phyloP scores from a whole-genome alignment of 2,113 vertebrate species.

The Xenopus borealis region DNA sequence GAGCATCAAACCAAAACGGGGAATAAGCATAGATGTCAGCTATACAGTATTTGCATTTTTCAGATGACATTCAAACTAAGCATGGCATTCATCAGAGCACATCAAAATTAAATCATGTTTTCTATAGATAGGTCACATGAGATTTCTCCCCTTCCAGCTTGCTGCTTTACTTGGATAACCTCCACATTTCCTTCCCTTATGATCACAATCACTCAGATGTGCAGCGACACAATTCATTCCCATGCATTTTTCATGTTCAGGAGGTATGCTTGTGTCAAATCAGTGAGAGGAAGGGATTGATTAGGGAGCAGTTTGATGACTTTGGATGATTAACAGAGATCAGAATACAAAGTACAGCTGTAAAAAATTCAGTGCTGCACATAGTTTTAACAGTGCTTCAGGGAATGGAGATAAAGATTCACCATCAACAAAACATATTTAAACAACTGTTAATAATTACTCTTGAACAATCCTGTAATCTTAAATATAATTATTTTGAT shows the following conservation, averaged over 20 bases:
- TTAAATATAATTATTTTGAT: too few species aligned
- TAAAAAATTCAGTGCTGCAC: slow-evolving; percentile 58
- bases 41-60: slow-evolving; percentile 17
- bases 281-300: slow-evolving; percentile 64
- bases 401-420: slow-evolving; percentile 67
- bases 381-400: slow-evolving; percentile 65
- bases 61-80: slow-evolving; percentile 28
- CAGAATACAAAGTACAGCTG: slow-evolving; percentile 60
- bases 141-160: slow-evolving; percentile 43
- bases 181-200: slow-evolving; percentile 54
- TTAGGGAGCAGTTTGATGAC: slow-evolving; percentile 58
- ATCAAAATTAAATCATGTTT: slow-evolving; percentile 16
- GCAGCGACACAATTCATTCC: slow-evolving; percentile 52
- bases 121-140: slow-evolving; percentile 27
- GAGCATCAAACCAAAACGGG: not conserved
- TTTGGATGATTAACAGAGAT: slow-evolving; percentile 68
- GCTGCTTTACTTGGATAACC: slow-evolving; percentile 38
- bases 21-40: slow-evolving; percentile 31
- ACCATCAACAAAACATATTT: slow-evolving; percentile 53
- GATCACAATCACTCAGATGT: slow-evolving; percentile 46
- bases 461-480: too few species aligned
- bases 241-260: slow-evolving; percentile 56
- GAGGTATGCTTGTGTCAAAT: slow-evolving; percentile 62
- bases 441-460: too few species aligned
- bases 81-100: slow-evolving; percentile 32